Conservation (phyloP, 1,140 invertebrate genomes). For the Eumeta japonica region DNA sequence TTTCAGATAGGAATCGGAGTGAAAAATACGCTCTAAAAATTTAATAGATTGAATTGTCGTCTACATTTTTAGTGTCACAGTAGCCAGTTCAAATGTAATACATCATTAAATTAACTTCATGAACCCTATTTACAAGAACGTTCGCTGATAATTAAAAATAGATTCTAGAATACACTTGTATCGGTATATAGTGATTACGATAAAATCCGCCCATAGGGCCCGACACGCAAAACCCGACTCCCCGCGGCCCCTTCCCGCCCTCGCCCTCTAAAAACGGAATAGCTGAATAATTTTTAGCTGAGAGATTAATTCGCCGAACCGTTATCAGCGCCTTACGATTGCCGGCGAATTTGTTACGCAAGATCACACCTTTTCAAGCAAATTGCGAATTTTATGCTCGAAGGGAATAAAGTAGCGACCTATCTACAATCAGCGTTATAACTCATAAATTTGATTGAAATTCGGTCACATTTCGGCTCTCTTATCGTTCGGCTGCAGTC, state of each 20-base stretch:
- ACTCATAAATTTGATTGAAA: slow-evolving; percentile 57
- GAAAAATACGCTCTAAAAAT: no score
- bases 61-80: no score
- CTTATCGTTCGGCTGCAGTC: slow-evolving; percentile 51
- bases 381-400: slow-evolving; percentile 51
- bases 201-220: no score
- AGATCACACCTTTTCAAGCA: slow-evolving; percentile 52
- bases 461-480: slow-evolving; percentile 49
- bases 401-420: slow-evolving; percentile 40
- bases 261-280: no score
- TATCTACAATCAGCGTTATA: slow-evolving; percentile 57
- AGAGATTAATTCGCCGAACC: slow-evolving; percentile 49
- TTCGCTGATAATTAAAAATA: no score
- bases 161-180: no score
- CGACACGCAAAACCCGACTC: slow-evolving; percentile 8
- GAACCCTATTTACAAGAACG: no score
- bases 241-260: slow-evolving; percentile 17
- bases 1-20: no score
- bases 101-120: no score
- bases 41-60: no score
- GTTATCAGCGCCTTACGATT: slow-evolving; percentile 54
- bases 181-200: no score
- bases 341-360: slow-evolving; percentile 48
- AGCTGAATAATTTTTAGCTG: slow-evolving; percentile 37
- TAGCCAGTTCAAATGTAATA: no score